These are phyloP conservation scores for Limenitis arthemis DNA, from an alignment of 2,888 invertebrate genomes.

Conservation along the genomic window DNA sequence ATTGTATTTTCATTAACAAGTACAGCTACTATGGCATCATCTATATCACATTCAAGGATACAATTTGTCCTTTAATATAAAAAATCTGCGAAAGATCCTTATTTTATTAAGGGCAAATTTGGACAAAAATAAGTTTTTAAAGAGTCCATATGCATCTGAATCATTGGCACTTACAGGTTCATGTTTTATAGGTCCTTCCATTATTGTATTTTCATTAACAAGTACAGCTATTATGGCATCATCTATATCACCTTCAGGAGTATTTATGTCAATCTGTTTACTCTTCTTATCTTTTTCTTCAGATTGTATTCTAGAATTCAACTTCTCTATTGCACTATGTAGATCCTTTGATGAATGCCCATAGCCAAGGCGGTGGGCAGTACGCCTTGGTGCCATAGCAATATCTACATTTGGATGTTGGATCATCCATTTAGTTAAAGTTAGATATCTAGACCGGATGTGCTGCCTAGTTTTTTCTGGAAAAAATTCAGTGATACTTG, in stretches of 20 bases:
- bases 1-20: too few relatives aligned
- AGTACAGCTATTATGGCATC: slow-evolving; percentile 44
- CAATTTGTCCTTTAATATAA: slow-evolving; percentile 29
- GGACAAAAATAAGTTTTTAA: slow-evolving; percentile 31
- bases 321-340: slow-evolving; percentile 43
- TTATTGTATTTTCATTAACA: slow-evolving; percentile 36
- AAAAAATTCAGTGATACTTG: slow-evolving; percentile 64
- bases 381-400: slow-evolving; percentile 50
- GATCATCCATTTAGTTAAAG: slow-evolving; percentile 66
- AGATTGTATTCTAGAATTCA: slow-evolving; percentile 44
- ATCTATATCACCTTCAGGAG: slow-evolving; percentile 41
- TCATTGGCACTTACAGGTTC: slow-evolving; percentile 23
- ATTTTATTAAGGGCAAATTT: slow-evolving; percentile 42
- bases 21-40: slow-evolving; percentile 36
- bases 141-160: slow-evolving; percentile 28
- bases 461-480: slow-evolving; percentile 70
- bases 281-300: slow-evolving; percentile 35
- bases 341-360: slow-evolving; percentile 41
- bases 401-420: slow-evolving; percentile 55
- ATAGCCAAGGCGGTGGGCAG: slow-evolving; percentile 40
- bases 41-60: neutral
- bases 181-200: too few relatives aligned
- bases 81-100: slow-evolving; percentile 40
- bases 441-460: slow-evolving; percentile 72
- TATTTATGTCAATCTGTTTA: slow-evolving; percentile 34